Conservation (phyloP, 2,113 vertebrate genomes). For the Elaphurus davidianus region DNA sequence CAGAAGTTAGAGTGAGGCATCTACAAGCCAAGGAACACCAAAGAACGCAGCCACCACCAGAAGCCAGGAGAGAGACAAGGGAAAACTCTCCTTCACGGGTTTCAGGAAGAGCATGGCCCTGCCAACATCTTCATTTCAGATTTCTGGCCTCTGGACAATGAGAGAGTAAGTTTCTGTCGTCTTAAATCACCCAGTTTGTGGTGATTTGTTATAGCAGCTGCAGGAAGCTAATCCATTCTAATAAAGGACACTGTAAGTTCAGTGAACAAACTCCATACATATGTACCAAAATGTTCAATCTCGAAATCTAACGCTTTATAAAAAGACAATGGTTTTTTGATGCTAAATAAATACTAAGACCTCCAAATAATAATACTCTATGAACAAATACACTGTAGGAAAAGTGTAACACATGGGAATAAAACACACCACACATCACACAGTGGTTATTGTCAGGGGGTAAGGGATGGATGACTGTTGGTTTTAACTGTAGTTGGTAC, state of each 20-base stretch:
- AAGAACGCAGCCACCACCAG: too few species aligned
- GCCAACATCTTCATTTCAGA: background rate
- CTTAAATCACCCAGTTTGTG: background rate
- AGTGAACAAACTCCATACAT: background rate
- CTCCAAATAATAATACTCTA: background rate
- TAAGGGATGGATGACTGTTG: background rate
- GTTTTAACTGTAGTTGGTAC: background rate
- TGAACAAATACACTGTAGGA: background rate
- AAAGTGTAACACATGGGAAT: background rate
- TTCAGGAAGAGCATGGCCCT: background rate
- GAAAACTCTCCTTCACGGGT: background rate
- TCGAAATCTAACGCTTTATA: background rate
- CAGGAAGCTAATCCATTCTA: background rate
- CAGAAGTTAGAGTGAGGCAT: rapidly evolving
- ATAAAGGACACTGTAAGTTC: background rate
- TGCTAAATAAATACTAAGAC: background rate
- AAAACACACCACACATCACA: background rate
- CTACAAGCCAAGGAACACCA: background rate
- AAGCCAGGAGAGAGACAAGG: background rate
- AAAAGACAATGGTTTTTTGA: background rate
- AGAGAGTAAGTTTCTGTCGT: background rate
- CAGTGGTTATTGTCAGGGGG: background rate
- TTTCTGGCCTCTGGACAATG: background rate
- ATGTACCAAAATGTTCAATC: background rate
- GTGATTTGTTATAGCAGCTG: background rate